Conservation (phyloP, 2,888 invertebrate species). For the Melitaea athalia region DNA sequence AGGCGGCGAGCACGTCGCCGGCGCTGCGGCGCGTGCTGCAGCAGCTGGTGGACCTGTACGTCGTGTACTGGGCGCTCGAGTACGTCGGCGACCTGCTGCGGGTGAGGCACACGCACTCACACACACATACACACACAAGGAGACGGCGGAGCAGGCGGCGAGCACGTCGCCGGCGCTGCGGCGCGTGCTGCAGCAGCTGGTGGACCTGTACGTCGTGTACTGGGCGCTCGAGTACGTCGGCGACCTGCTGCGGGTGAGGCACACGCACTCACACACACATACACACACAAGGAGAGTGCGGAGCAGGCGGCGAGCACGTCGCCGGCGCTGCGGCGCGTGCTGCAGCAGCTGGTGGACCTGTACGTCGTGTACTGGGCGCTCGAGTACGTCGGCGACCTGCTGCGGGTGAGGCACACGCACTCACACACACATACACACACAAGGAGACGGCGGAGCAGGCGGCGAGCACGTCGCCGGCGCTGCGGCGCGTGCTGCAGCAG, state of each 20-base stretch:
- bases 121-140: constrained; percentile 78
- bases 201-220: constrained; percentile 90
- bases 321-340: constrained; percentile 82
- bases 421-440: constrained; percentile 78
- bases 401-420: constrained; percentile 83
- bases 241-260: constrained; percentile 89
- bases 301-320: constrained; percentile 58
- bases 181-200: constrained; percentile 85
- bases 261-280: constrained; percentile 64
- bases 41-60: constrained; percentile 89
- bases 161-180: constrained; percentile 81
- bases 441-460: neutral
- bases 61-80: constrained; percentile 88
- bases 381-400: constrained; percentile 88
- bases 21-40: constrained; percentile 84
- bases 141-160: neutral
- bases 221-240: constrained; percentile 89
- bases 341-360: constrained; percentile 88
- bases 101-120: constrained; percentile 73
- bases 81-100: constrained; percentile 90
- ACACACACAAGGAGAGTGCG: constrained; percentile 53
- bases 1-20: constrained; percentile 65
- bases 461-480: constrained; percentile 72
- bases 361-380: constrained; percentile 90
- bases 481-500: constrained; percentile 85